Evolutionary conservation across 2,797 vertebrate species (phyloP).

Genomic region (Chiroxiphia lanceolata): DNA sequence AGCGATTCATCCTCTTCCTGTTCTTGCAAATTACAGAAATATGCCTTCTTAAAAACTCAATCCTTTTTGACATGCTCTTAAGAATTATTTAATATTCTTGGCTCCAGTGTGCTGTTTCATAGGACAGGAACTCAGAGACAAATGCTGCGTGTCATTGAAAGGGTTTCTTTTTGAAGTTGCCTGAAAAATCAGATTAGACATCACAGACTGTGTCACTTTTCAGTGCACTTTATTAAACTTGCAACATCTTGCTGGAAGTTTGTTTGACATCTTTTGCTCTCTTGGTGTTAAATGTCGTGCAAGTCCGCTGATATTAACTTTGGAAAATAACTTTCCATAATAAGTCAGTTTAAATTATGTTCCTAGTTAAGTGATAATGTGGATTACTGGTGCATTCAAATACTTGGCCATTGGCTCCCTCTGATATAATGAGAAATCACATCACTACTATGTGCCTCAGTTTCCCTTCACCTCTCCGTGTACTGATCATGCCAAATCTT

Average conservation of each 20-base stretch:
- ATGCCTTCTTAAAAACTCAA: background rate
- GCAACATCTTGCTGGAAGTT: background rate
- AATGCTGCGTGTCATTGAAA: background rate
- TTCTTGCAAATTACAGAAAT: slow-evolving; percentile 4
- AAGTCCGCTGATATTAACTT: background rate
- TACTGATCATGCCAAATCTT: background rate
- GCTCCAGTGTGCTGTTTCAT: background rate
- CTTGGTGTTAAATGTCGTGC: background rate
- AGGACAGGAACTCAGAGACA: background rate
- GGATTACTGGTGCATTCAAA: background rate
- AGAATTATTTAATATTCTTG: slow-evolving; percentile 27
- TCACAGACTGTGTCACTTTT: background rate
- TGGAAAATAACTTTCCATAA: background rate
- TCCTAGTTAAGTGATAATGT: background rate
- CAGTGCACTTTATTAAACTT: background rate
- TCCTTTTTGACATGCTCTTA: background rate
- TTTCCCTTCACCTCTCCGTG: background rate
- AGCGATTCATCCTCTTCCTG: background rate
- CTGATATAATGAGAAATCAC: background rate
- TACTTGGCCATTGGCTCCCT: background rate
- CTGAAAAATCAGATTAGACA: slow-evolving; percentile 6
- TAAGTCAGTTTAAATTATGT: background rate
- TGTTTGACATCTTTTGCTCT: background rate
- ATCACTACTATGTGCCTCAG: background rate
- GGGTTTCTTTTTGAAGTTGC: background rate